Conservation (phyloP, 2,888 invertebrate species). For the Caenorhabditis auriculariae region DNA sequence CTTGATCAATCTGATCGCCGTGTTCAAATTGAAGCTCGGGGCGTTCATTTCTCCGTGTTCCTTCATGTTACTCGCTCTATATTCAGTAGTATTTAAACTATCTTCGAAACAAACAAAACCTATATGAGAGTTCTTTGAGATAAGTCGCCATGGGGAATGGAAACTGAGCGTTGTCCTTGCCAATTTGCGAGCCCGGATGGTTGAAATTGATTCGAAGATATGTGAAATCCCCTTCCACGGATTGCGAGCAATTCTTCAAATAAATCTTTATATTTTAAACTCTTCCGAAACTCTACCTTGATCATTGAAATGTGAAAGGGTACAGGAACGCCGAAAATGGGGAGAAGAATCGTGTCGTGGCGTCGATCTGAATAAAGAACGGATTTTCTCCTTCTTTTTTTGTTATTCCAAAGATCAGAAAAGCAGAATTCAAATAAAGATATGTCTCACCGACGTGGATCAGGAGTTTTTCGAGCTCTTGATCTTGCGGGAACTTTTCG, state of each 20-base stretch:
- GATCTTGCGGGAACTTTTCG: slow-evolving; percentile 89
- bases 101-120: slow-evolving; percentile 69
- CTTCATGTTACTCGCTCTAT: slow-evolving; percentile 33
- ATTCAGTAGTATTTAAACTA: slow-evolving; percentile 10
- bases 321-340: slow-evolving; percentile 90
- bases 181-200: slow-evolving; percentile 93
- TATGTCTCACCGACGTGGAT: slow-evolving; percentile 83
- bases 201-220: slow-evolving; percentile 96
- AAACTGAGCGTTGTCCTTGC: slow-evolving; percentile 82
- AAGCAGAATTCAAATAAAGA: neutral
- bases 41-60: slow-evolving; percentile 80
- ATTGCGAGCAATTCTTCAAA: slow-evolving; percentile 85
- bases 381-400: no score
- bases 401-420: no score
- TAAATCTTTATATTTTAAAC: neutral
- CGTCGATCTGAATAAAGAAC: slow-evolving; percentile 77
- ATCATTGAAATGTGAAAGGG: slow-evolving; percentile 99
- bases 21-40: slow-evolving; percentile 91
- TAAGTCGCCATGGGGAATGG: slow-evolving; percentile 94
- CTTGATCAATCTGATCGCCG: slow-evolving; percentile 94
- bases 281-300: slow-evolving; percentile 69
- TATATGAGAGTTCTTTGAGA: slow-evolving; percentile 83
- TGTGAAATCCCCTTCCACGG: slow-evolving; percentile 97
- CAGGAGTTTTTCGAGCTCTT: slow-evolving; percentile 89
- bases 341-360: slow-evolving; percentile 92